Evolutionary conservation across 2,888 invertebrate species (phyloP).

Genomic region (Thelaira solivaga): DNA sequence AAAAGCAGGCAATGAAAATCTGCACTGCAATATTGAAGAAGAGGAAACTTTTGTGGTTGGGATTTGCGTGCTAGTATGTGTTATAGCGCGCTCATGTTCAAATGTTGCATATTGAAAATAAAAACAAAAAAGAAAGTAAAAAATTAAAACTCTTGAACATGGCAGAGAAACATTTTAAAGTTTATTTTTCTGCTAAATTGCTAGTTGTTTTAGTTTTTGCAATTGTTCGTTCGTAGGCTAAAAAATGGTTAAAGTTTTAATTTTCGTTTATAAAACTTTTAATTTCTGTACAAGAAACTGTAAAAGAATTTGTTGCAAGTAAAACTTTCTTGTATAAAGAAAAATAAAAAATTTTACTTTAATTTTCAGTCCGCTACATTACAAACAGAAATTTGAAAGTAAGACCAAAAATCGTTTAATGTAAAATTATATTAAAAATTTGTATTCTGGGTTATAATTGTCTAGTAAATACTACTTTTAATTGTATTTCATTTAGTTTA

Average conservation of each 20-base stretch:
- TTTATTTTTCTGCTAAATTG: conserved; percentile 33
- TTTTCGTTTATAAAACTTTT: conserved; percentile 35
- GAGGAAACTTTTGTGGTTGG: no score
- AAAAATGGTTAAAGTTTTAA: conserved; percentile 40
- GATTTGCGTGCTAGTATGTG: neutral
- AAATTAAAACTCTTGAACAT: conserved; percentile 30
- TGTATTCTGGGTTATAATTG: no score
- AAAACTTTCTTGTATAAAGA: no score
- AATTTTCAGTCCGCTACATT: neutral
- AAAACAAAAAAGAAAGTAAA: neutral
- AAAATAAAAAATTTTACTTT: neutral
- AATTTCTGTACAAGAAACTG: conserved; percentile 17
- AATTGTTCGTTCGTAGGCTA: neutral
- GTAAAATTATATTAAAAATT: no score
- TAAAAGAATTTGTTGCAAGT: neutral
- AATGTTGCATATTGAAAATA: conserved; percentile 39
- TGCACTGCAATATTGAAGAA: neutral
- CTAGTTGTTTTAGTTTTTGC: neutral
- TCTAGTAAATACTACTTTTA: no score
- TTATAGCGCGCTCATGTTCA: neutral
- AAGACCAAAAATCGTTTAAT: no score
- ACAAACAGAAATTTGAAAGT: no score
- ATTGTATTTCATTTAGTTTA: no score
- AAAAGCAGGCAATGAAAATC: conserved; percentile 8
- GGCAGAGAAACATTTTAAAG: conserved; percentile 12